Base-by-base conservation (phyloP, 2,888 invertebrate species). In the Archips crataeganus region DNA sequence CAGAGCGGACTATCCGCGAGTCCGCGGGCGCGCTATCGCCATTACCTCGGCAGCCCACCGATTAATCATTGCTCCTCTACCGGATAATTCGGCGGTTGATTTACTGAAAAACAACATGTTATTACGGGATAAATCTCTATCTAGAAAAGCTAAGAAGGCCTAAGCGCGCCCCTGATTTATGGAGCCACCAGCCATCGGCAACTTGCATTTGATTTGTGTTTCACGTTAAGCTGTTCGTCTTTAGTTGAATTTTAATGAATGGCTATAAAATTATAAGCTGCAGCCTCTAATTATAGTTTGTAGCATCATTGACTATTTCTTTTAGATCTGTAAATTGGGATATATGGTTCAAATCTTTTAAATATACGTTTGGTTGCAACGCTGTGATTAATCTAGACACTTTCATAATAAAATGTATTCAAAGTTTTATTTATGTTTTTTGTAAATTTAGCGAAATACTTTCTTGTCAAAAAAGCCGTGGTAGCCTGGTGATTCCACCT, bases 81-180 rank as follows among this genome's bases (percentile, higher is more conserved):
- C 88, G 94, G 94, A 94, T 94, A 94, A 94, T 94, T 94, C 94
- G 94, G 94, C 88, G 88, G 90, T 92, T 93, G 94, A 94, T 94
- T 93, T 93, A 94, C 90, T 93, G 93, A 93, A 94, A 94, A 92
- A 88, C 91, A 94, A 93, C 93, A 84, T 94, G 93, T 93, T 94
- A 94, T 94, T 94, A 94, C 85, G 87, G 93, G 93, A 94, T 94
- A 94, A 94, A 94, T 94, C 94, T 94, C 90, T 94, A 94, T 94
- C 94, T 94, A 94, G 94, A 93, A 94, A 94, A 93, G 93, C 93
- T 94, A 93, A 94, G 93, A 91, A 93, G 93, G 91, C 92, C 93
- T 94, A 94, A 94, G 92, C 91, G 89, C 90, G 86, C 85, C 84
- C 75, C 87, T 92, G 94, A 94, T 94, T 94, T 94, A 94, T 90